Conservation (phyloP, 1,140 invertebrate genomes). For the Tyrophagus putrescentiae region DNA sequence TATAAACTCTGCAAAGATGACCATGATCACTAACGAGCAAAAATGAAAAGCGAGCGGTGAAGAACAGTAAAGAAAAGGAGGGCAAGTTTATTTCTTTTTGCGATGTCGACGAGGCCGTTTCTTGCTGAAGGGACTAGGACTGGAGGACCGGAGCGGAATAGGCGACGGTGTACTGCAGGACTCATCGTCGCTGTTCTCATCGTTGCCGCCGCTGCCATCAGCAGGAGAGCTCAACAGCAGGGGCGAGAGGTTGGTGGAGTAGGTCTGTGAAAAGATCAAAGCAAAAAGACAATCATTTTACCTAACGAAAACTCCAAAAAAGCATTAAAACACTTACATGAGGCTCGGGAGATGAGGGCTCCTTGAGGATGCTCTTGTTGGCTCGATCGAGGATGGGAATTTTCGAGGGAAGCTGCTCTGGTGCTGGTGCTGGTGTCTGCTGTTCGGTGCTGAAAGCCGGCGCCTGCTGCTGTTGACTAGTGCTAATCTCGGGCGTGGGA, state of each 20-base stretch:
- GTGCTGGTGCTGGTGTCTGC: no score
- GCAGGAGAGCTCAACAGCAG: not conserved
- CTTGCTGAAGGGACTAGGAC: slow-evolving; percentile 13
- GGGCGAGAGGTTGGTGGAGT: not conserved
- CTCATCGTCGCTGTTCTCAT: not conserved
- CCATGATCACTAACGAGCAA: no score
- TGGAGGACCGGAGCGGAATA: slow-evolving; percentile 8
- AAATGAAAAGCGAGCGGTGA: no score
- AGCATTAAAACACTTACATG: not conserved
- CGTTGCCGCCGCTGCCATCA: not conserved
- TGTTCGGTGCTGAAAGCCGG: no score
- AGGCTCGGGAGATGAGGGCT: slow-evolving; percentile 1
- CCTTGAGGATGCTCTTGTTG: slow-evolving; percentile 5
- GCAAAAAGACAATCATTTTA: not conserved
- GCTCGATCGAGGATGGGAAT: not conserved
- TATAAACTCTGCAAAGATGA: no score
- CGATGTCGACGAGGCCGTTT: not conserved
- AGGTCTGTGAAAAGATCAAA: not conserved
- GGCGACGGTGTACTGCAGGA: not conserved
- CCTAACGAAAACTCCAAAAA: not conserved
- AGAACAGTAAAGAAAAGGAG: no score
- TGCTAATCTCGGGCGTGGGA: no score
- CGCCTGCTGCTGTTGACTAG: no score
- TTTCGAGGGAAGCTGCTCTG: not conserved
- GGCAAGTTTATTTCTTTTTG: slow-evolving; percentile 9